Conservation (phyloP, 2,888 invertebrate species). For the Nesidiocoris tenuis region DNA sequence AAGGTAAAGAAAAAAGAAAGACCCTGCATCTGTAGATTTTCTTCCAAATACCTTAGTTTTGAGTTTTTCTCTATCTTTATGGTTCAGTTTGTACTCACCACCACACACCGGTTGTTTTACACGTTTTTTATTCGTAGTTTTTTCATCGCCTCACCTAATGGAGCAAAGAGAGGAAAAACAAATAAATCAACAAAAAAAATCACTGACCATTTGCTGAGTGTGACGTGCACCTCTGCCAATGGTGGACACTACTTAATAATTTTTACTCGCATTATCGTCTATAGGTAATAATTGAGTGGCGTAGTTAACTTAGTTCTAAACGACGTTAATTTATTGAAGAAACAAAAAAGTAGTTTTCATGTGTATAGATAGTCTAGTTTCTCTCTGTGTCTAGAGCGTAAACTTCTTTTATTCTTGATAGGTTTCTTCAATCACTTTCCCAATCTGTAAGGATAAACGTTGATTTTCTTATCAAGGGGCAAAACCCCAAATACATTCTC, state of each 20-base stretch:
- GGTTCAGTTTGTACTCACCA: not conserved
- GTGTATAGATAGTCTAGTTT: constrained; percentile 45
- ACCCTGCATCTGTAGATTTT: constrained; percentile 44
- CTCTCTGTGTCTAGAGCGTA: constrained; percentile 36
- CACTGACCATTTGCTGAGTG: constrained; percentile 20
- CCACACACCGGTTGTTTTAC: not conserved
- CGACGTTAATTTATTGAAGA: constrained; percentile 38
- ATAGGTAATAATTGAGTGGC: constrained; percentile 39
- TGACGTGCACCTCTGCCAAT: constrained; percentile 35
- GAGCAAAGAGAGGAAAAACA: not conserved
- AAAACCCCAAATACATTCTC: not conserved
- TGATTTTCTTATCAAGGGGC: constrained; percentile 2
- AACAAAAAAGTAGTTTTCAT: constrained; percentile 40
- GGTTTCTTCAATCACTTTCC: not conserved
- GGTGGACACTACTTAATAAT: constrained; percentile 21
- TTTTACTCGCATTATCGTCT: constrained; percentile 41
- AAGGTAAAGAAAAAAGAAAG: constrained; percentile 37
- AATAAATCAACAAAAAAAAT: not conserved
- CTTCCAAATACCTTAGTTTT: constrained; percentile 23
- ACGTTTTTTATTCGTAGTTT: not conserved
- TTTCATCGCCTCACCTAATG: not conserved
- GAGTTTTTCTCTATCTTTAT: not conserved
- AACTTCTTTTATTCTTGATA: constrained; percentile 11
- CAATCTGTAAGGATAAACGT: not conserved
- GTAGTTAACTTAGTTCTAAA: constrained; percentile 40